Percentiles rank a stretch among this genome's conserved stretches.
phyloP scores from a whole-genome alignment of 35 echinoderm and acorn worm genomes.

The Eucidaris tribuloides region DNA sequence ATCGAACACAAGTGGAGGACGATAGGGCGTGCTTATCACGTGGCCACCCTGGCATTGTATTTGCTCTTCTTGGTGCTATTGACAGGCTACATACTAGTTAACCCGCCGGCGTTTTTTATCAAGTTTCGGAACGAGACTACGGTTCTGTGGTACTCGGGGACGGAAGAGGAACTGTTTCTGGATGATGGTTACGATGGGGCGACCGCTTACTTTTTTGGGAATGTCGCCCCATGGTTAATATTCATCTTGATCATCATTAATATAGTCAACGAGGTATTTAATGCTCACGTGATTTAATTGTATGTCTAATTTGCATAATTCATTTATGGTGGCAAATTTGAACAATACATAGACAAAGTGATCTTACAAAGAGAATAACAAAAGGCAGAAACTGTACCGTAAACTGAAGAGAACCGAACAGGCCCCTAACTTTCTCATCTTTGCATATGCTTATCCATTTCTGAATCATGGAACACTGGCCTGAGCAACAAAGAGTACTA shows the following conservation, averaged over 20 bases:
- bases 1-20: neutral
- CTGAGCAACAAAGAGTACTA: too few relatives aligned
- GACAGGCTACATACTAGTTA: neutral
- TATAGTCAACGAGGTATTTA: neutral
- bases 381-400: neutral
- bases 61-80: neutral
- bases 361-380: neutral
- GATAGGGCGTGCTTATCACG: neutral
- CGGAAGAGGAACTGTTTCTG: neutral
- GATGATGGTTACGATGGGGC: neutral
- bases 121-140: neutral
- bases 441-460: too few relatives aligned
- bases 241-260: neutral
- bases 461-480: too few relatives aligned
- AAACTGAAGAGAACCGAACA: too few relatives aligned
- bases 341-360: neutral
- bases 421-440: too few relatives aligned
- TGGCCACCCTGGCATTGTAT: neutral
- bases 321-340: neutral
- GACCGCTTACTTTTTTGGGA: neutral
- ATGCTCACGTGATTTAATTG: too few relatives aligned
- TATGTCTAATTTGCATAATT: neutral
- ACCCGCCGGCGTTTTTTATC: neutral
- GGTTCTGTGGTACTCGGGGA: neutral
- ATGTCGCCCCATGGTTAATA: neutral